Base-by-base conservation (phyloP, 2,113 vertebrate species). In the Dunckerocampus dactyliophorus region DNA sequence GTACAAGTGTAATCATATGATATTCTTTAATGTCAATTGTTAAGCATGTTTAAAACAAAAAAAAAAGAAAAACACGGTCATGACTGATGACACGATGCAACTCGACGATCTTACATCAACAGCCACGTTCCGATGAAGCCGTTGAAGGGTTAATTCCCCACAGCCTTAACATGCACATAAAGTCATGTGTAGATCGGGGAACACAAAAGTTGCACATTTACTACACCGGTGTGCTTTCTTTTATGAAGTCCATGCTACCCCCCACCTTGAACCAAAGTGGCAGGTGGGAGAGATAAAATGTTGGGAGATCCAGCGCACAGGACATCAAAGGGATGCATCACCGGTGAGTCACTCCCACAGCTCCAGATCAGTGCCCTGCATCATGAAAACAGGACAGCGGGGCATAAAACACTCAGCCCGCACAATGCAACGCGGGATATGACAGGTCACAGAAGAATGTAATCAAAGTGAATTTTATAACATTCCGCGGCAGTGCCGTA, bases 221-320 rank as follows among this genome's bases (percentile, higher is more conserved):
- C 49, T 21, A 16, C 49, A 28, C 15, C 14, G 15, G 21, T 28
- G 21, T 24, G 14, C 50, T 45, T 46, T 52, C 28, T 43, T 24
- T 43, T 43, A 68, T 61, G 60, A 52, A 63, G 59, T 48, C 21
- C 22, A 37, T 31, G 5, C 12, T 14, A 57, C 20, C 15, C 63
- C 67, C 65, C 55, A 58, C 62, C 61, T 63, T 58, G 66, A 73
- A 71, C 74, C 71, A 67, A 71, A 75, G 63, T 69, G 74, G 78
- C 86, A 87, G 78, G 83, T 87, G 79, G 79, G 77, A 81, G 77
- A 81, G 74, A 71, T 81, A 69, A 86, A 83, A 80, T 73, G 72
- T 67, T 69, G 75, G 78, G 81, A 75, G 74, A 78, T 80, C 79
- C 62, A 0, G 17, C 53, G 63, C 59, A 54, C 53, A 58, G 77